Evolutionary conservation across 1,140 invertebrate species (phyloP).

Genomic region (Mactra quadrangularis): DNA sequence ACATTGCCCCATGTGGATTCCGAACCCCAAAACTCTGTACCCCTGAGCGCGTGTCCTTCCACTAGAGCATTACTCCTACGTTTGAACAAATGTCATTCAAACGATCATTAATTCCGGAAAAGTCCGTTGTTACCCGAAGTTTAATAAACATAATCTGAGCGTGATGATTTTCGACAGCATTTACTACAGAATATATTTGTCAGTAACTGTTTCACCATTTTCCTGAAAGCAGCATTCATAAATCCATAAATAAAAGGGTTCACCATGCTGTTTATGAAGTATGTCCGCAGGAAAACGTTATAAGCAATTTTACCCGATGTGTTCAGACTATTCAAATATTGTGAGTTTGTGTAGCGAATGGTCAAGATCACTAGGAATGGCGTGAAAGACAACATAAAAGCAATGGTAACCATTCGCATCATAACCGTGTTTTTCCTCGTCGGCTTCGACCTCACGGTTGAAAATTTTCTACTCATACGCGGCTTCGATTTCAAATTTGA

Average conservation of each 20-base stretch:
- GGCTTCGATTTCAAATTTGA: background rate
- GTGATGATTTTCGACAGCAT: constrained; percentile 31
- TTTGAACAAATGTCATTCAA: too few relatives aligned
- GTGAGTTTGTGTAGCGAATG: constrained; percentile 28
- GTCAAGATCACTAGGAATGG: constrained; percentile 47
- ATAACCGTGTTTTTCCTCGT: constrained; percentile 55
- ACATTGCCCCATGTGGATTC: too few relatives aligned
- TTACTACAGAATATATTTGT: constrained; percentile 32
- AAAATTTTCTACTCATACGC: constrained; percentile 19
- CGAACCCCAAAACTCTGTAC: too few relatives aligned
- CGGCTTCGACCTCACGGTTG: constrained; percentile 16
- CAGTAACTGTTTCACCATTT: constrained; percentile 35
- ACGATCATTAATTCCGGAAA: too few relatives aligned
- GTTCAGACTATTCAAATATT: constrained; percentile 8
- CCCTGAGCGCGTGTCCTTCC: too few relatives aligned
- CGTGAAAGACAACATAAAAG: constrained; percentile 53
- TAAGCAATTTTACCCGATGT: constrained; percentile 35
- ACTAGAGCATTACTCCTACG: too few relatives aligned
- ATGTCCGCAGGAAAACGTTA: constrained; percentile 41
- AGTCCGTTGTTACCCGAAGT: too few relatives aligned
- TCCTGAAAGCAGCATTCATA: constrained; percentile 48
- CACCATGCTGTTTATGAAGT: constrained; percentile 58
- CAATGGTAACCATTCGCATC: constrained; percentile 62
- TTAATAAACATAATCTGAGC: too few relatives aligned
- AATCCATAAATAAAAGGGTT: constrained; percentile 60